Evolutionary conservation across 2,888 invertebrate species (phyloP), one percentile per base, ranked within the genome.

Genomic region (Tetropium fuscum): DNA sequence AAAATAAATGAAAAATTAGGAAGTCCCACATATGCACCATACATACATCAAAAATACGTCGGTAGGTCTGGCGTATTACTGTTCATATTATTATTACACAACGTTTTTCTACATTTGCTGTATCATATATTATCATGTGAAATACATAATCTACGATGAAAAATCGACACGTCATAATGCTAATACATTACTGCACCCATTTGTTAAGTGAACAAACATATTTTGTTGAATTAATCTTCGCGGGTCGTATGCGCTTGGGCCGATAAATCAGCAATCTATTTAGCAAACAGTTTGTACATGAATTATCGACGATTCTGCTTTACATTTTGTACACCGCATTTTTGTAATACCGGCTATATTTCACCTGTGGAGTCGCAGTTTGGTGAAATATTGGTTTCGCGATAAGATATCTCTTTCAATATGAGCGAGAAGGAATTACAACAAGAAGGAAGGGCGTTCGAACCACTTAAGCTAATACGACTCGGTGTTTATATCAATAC

Each of bases 351-450:
- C 32, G n/a, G 51, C 63, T 49, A 58, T 64, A 64, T 67, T 56
- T 70, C 68, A 70, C 70, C 70, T 70, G 70, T 70, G 57, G 70
- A 66, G 66, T 63, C 66, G 56, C 56, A 58, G 65, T 58, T 57
- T 36, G 48, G 56, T 67, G 64, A 69, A 68, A 66, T 66, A 69
- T 68, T 56, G 63, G 56, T 38, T 27, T 34, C 20, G 38, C 47
- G 64, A 64, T 64, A 59, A 64, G 64, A 61, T 64, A 61, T 61
- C 56, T 55, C 44, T 59, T 58, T 64, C 61, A 64, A 64, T 61
- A 64, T 53, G 55, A 48, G 48, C 48, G 40, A 57, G 38, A 54
- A 43, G 43, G 63, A 58, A 38, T 53, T 59, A 44, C 44, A 44
- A 15, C 15, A 36, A 15, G 18, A 36, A 36, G 36, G 36, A 36